These are phyloP conservation scores for Mythimna albipuncta DNA, from an alignment of 2,888 invertebrate genomes.

Conservation along the genomic window DNA sequence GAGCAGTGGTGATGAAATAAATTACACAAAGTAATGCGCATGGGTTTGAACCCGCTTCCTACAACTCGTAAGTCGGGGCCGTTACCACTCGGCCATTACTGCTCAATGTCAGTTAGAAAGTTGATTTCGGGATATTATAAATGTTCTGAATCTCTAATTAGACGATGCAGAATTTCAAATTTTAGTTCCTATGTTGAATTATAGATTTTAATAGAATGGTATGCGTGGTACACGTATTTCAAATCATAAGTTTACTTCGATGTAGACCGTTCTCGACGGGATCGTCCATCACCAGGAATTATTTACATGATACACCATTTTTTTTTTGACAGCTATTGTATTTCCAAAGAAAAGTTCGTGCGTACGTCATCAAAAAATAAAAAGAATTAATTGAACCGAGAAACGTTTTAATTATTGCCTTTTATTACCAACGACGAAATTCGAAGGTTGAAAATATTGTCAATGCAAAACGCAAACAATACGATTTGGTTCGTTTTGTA, in stretches of 20 bases:
- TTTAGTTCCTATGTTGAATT: too few species aligned
- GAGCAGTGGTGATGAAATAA: too few species aligned
- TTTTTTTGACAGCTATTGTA: background rate
- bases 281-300: background rate
- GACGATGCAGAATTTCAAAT: too few species aligned
- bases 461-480: conserved; percentile 16
- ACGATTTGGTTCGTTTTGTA: conserved; percentile 6
- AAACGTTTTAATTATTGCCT: background rate
- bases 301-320: background rate
- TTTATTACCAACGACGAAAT: conserved; percentile 5
- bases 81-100: too few species aligned
- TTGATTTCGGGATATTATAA: too few species aligned
- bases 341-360: conserved; percentile 1
- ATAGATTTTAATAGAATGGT: background rate
- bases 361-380: background rate
- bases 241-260: background rate
- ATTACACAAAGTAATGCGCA: too few species aligned
- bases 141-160: too few species aligned
- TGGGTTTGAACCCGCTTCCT: too few species aligned
- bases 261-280: background rate
- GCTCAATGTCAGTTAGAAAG: too few species aligned
- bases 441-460: conserved; percentile 10
- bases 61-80: too few species aligned
- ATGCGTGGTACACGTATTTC: background rate
- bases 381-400: conserved; percentile 16